phyloP scores from a whole-genome alignment of 2,113 vertebrate species.

The Paramisgurnus dabryanus region DNA sequence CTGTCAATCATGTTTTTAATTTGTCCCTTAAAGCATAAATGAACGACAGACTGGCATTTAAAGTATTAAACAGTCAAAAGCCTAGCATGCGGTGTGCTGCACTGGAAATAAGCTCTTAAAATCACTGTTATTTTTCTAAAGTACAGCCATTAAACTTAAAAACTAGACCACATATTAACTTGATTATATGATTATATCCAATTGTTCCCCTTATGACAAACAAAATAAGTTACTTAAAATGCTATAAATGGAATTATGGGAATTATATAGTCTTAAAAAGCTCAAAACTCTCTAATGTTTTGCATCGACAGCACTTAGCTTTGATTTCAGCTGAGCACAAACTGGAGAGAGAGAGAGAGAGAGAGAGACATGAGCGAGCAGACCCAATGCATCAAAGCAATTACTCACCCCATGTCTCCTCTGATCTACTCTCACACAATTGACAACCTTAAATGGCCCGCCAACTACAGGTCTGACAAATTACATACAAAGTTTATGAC shows the following conservation, averaged over 20 bases:
- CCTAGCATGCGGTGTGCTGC: too few relatives aligned
- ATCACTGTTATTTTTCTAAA: too few relatives aligned
- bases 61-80: too few relatives aligned
- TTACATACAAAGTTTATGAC: slow-evolving; percentile 47
- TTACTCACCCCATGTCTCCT: slow-evolving; percentile 49
- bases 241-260: too few relatives aligned
- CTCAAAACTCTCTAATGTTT: too few relatives aligned
- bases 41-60: not conserved
- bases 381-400: slow-evolving; percentile 44
- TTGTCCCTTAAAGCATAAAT: not conserved
- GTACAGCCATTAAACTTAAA: too few relatives aligned
- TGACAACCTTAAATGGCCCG: slow-evolving; percentile 57
- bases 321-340: not conserved
- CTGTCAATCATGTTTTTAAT: not conserved
- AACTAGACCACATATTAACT: too few relatives aligned
- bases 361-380: not conserved
- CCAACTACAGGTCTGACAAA: slow-evolving; percentile 53
- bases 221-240: too few relatives aligned
- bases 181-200: too few relatives aligned
- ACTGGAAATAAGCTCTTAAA: too few relatives aligned
- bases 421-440: slow-evolving; percentile 50
- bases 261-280: too few relatives aligned
- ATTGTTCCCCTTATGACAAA: too few relatives aligned
- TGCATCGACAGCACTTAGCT: not conserved
- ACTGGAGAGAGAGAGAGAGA: not conserved